phyloP scores from a whole-genome alignment of 2,888 invertebrate genomes.

The Drosophila fungiperda region DNA sequence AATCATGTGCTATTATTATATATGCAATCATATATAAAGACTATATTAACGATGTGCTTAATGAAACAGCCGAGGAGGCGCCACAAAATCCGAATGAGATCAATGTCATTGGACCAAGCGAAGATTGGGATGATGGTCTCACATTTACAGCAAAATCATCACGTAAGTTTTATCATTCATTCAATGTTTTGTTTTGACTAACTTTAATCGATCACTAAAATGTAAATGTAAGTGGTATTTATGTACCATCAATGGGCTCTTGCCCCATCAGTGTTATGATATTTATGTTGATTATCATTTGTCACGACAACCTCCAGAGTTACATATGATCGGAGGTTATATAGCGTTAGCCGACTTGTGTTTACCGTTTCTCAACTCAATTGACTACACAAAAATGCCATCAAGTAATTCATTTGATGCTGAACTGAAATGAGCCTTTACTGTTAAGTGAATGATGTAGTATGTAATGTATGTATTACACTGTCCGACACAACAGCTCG shows the following conservation, averaged over 20 bases:
- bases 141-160: constrained; percentile 95
- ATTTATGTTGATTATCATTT: constrained; percentile 29
- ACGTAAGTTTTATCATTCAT: constrained; percentile 88
- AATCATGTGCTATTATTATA: neutral
- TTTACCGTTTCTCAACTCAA: constrained; percentile 45
- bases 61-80: constrained; percentile 87
- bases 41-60: constrained; percentile 93
- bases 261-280: constrained; percentile 30
- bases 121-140: constrained; percentile 94
- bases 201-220: constrained; percentile 7
- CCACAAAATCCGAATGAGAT: constrained; percentile 84
- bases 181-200: constrained; percentile 20
- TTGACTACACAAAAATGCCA: constrained; percentile 77
- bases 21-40: constrained; percentile 86
- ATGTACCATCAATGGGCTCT: constrained; percentile 25
- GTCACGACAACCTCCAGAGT: constrained; percentile 32
- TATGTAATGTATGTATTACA: constrained; percentile 21
- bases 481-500: constrained; percentile 36
- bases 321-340: constrained; percentile 49
- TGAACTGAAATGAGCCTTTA: constrained; percentile 34
- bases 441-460: constrained; percentile 19
- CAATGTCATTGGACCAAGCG: constrained; percentile 86
- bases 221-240: constrained; percentile 22
- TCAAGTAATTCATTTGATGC: constrained; percentile 48
- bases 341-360: constrained; percentile 53